Percentiles rank a stretch among this genome's conserved stretches.
Conservation (phyloP, 2,797 vertebrate genomes). For the Pangasius mekongensis region DNA sequence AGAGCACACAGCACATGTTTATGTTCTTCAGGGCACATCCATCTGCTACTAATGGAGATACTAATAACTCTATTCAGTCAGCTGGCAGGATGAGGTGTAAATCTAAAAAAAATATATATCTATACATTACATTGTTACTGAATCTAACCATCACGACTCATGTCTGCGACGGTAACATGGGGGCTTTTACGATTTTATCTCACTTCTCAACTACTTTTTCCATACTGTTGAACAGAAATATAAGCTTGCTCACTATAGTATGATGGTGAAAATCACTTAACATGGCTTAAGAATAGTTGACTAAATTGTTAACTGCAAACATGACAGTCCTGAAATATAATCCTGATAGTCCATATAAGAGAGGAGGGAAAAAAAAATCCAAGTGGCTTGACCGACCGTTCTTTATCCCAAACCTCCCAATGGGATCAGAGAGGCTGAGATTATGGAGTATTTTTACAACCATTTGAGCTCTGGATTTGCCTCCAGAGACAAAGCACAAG, state of each 20-base stretch:
- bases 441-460: slow-evolving; percentile 50
- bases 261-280: not conserved
- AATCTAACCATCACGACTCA: not conserved
- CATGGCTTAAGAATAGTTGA: not conserved
- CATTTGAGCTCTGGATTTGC: slow-evolving; percentile 26
- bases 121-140: not conserved
- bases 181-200: not conserved
- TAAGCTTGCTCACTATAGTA: not conserved
- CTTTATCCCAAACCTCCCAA: slow-evolving; percentile 39
- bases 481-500: slow-evolving; percentile 49
- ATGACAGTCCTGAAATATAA: not conserved
- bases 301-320: not conserved
- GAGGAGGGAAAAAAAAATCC: not conserved
- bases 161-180: too few species aligned
- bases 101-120: not conserved
- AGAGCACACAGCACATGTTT: slow-evolving; percentile 39
- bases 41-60: slow-evolving; percentile 40
- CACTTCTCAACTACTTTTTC: not conserved
- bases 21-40: slow-evolving; percentile 32
- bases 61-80: slow-evolving; percentile 10
- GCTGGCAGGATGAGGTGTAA: slow-evolving; percentile 21
- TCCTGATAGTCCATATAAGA: slow-evolving; percentile 27
- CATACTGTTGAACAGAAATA: not conserved
- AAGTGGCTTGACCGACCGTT: not conserved
- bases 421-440: slow-evolving; percentile 42